A percentile compares a stretch with the other conserved stretches of the same genome.
phyloP scores from a whole-genome alignment of 64 coral and sea anemone genomes.

The Montipora cactus region DNA sequence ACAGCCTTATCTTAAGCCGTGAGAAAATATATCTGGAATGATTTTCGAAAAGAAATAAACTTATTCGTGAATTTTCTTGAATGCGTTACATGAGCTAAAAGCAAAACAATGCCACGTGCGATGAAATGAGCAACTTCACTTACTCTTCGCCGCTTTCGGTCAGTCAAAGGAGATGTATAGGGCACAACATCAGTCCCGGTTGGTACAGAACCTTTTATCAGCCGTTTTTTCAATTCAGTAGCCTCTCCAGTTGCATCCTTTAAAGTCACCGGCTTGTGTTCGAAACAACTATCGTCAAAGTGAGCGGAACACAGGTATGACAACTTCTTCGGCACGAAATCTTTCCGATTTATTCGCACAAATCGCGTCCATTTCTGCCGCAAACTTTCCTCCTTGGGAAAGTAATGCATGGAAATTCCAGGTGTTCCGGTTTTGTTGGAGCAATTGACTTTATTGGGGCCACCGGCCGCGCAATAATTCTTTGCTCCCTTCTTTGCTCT shows the following conservation, averaged over 20 bases:
- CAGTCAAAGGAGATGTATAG: slow-evolving; percentile 43
- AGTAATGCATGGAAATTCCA: slow-evolving; percentile 16
- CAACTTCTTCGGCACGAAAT: slow-evolving; percentile 72
- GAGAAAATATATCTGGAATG: too few species aligned
- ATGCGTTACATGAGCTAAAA: too few species aligned
- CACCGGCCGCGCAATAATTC: slow-evolving; percentile 78
- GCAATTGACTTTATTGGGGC: slow-evolving; percentile 54
- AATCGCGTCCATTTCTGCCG: slow-evolving; percentile 67
- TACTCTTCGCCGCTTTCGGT: slow-evolving; percentile 69
- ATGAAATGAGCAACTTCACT: slow-evolving; percentile 14
- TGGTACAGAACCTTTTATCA: slow-evolving; percentile 59
- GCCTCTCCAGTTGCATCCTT: slow-evolving; percentile 1
- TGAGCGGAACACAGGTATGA: slow-evolving; percentile 8
- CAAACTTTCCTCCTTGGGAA: slow-evolving; percentile 51
- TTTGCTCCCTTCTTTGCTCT: slow-evolving; percentile 62
- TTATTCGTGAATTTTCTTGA: too few species aligned
- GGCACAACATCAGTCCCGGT: slow-evolving; percentile 59
- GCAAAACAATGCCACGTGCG: background rate
- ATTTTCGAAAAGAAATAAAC: too few species aligned
- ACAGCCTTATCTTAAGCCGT: too few species aligned
- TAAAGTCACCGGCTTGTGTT: slow-evolving; percentile 8
- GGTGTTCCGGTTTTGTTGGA: slow-evolving; percentile 46
- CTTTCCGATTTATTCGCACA: slow-evolving; percentile 63
- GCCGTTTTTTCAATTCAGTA: slow-evolving; percentile 41
- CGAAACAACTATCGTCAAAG: background rate